These are phyloP conservation scores for Xyrichtys novacula DNA, from an alignment of 2,797 vertebrate species.

Conservation along the genomic window DNA sequence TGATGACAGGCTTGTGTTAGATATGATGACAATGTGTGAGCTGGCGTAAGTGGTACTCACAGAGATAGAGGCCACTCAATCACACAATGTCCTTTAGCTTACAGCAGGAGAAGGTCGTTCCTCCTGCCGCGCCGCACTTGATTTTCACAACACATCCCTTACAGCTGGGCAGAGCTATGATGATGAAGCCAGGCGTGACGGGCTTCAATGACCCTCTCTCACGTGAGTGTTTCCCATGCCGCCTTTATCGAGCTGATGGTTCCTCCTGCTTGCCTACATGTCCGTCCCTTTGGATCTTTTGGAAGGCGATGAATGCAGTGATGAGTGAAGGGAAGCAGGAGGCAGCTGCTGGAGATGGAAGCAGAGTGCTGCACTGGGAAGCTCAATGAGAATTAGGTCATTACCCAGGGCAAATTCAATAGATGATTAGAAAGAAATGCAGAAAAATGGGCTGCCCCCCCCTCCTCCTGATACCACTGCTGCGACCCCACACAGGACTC, in stretches of 20 bases:
- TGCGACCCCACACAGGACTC: slow-evolving; percentile 42
- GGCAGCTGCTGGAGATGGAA: slow-evolving; percentile 40
- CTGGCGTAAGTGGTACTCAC: slow-evolving; percentile 39
- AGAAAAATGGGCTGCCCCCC: slow-evolving; percentile 59
- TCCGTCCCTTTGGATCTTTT: slow-evolving; percentile 46
- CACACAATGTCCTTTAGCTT: slow-evolving; percentile 42
- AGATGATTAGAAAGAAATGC: slow-evolving; percentile 74
- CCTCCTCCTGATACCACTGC: slow-evolving; percentile 40
- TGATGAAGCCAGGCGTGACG: slow-evolving; percentile 53
- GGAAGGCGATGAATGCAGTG: slow-evolving; percentile 55
- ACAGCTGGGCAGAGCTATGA: slow-evolving; percentile 46
- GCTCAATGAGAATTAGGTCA: slow-evolving; percentile 80
- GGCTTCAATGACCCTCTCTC: slow-evolving; percentile 16
- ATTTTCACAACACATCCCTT: slow-evolving; percentile 54
- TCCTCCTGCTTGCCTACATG: slow-evolving; percentile 13
- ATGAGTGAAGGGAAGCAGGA: slow-evolving; percentile 59
- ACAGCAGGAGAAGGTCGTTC: slow-evolving; percentile 57
- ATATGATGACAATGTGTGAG: slow-evolving; percentile 45
- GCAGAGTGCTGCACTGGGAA: slow-evolving; percentile 56
- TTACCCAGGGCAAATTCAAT: slow-evolving; percentile 77
- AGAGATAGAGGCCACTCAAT: slow-evolving; percentile 32
- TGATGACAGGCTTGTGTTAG: slow-evolving; percentile 41
- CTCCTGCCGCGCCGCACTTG: slow-evolving; percentile 24
- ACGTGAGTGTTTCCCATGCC: slow-evolving; percentile 24
- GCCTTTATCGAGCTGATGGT: slow-evolving; percentile 25